Evolutionary conservation across 2,888 invertebrate species (phyloP), one percentile per base, ranked within the genome.

Genomic region (Fragum sueziense): DNA sequence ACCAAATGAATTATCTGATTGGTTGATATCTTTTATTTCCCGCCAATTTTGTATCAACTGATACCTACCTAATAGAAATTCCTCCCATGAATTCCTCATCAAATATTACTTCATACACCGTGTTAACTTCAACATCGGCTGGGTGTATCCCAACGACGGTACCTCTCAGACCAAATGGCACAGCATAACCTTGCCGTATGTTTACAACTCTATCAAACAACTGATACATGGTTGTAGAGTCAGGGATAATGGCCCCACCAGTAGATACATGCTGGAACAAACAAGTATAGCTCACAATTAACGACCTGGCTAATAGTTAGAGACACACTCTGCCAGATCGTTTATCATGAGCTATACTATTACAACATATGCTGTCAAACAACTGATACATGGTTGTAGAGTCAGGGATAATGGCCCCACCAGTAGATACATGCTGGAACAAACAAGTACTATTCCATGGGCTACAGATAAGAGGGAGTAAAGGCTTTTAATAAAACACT

Each of bases 161-260:
- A 34, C 99, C 99, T 82, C 95, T 95, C 14, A 95, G 94, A 0
- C 98, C 98, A 6, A 96, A 93, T 0, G 98, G 98, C 22, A 97
- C 97, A 0, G 96, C 95, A 90, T 95, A 96, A 70, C 95, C 95
- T 41, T 95, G 95, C 37, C 96, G 95, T 0, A 96, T 95, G 90
- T 96, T 96, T 4, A 98, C 95, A 62, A 99, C 95, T 70, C 99
- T 95, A 94, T 99, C 98, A 89, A 96, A 96, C 79, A 99, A 91
- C 80, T 94, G 91, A 93, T 95, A 96, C 71, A 94, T 94, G 0
- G 96, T 95, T 11, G 94, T 94, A 0, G 95, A 93, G 93, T 97
- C 97, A 0, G 97, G 97, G 17, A 92, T 83, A 59, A 90, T 68
- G 7, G 87, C 85, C 6, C 86, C 88, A 74, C 89, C 90, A 25